Evolutionary conservation across 2,888 invertebrate genomes (phyloP).

Genomic region (Prosapia bicincta): DNA sequence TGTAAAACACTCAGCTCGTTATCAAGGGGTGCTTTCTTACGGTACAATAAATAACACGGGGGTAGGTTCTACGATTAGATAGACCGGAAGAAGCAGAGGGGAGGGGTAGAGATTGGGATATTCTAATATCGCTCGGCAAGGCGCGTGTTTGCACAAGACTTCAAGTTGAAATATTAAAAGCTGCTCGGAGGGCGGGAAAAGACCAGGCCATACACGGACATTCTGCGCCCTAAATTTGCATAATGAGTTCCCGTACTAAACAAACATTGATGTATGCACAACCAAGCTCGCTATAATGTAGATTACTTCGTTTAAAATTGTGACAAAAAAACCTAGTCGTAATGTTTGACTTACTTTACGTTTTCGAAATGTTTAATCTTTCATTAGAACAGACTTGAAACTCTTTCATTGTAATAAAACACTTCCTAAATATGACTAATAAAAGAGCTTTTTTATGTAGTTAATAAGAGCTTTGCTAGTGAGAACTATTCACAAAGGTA

Average conservation of each 20-base stretch:
- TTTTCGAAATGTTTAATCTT: background rate
- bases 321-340: background rate
- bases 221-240: conserved; percentile 20
- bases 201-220: conserved; percentile 13
- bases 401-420: background rate
- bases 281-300: background rate
- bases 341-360: background rate
- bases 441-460: no score
- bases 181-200: conserved; percentile 28
- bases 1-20: background rate
- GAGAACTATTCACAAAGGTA: no score
- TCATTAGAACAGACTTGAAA: background rate
- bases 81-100: conserved; percentile 10
- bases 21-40: background rate
- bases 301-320: background rate
- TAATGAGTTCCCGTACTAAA: conserved; percentile 21
- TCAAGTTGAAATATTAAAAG: conserved; percentile 42
- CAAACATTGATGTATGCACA: background rate
- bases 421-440: no score
- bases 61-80: background rate
- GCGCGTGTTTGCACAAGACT: conserved; percentile 41
- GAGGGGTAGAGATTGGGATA: conserved; percentile 39
- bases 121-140: conserved; percentile 41
- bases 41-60: conserved; percentile 2
- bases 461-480: no score